phyloP scores from a whole-genome alignment of 2,113 vertebrate genomes.

The Regulus satrapa region DNA sequence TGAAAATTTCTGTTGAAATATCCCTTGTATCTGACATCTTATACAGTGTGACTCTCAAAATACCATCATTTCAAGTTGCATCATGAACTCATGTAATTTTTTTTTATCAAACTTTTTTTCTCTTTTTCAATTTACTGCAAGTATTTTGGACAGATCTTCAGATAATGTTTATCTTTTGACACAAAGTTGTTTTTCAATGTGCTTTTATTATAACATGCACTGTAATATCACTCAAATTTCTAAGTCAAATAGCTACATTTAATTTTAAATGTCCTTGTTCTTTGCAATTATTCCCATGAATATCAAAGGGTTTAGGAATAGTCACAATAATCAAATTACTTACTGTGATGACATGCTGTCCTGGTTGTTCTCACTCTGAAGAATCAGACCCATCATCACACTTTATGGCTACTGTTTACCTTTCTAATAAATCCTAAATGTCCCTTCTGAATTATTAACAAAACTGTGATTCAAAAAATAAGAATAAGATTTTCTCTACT shows the following conservation, averaged over 20 bases:
- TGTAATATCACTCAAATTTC: not conserved
- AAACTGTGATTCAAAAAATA: not conserved
- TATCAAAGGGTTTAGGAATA: not conserved
- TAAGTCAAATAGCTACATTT: not conserved
- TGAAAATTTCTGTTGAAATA: too few relatives aligned
- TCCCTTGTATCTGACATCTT: not conserved
- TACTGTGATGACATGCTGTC: not conserved
- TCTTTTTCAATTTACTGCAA: not conserved
- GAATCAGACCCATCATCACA: not conserved
- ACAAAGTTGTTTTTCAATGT: not conserved
- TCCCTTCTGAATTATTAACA: not conserved
- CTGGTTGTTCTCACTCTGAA: not conserved
- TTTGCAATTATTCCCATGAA: not conserved
- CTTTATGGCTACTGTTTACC: not conserved
- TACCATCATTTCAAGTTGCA: not conserved
- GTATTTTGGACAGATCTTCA: not conserved
- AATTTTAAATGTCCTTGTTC: not conserved
- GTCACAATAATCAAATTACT: not conserved
- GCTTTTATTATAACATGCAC: not conserved
- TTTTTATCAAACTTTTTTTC: not conserved
- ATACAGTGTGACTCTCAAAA: not conserved
- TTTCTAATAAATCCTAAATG: not conserved
- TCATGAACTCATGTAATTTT: not conserved
- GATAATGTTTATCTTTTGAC: not conserved
- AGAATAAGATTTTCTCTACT: not conserved